Conservation (phyloP, 2,888 invertebrate species). For the Abrostola tripartita region DNA sequence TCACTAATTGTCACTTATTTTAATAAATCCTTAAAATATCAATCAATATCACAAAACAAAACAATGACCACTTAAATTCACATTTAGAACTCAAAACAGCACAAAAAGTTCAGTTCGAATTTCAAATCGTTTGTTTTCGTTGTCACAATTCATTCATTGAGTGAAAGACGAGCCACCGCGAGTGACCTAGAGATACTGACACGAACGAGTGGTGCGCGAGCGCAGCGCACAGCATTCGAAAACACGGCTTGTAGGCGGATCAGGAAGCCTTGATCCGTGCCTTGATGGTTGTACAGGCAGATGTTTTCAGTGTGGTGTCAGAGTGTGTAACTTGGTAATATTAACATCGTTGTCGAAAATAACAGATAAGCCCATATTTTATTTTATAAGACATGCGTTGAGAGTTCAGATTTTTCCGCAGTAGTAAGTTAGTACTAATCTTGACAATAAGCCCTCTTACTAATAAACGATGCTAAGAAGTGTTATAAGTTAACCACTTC, state of each 20-base stretch:
- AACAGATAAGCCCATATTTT: background rate
- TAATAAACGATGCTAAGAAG: too few relatives aligned
- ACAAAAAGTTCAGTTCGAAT: conserved; percentile 7
- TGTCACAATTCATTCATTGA: conserved; percentile 35
- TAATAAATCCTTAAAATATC: background rate
- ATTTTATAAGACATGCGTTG: too few relatives aligned
- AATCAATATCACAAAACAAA: background rate
- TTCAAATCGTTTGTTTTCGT: conserved; percentile 38
- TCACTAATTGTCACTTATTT: background rate
- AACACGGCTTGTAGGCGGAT: conserved; percentile 52
- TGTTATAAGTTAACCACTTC: too few relatives aligned
- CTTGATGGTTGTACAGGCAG: conserved; percentile 61
- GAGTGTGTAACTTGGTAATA: too few relatives aligned
- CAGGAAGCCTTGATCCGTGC: conserved; percentile 61
- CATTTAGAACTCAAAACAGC: conserved; percentile 2
- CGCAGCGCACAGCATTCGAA: conserved; percentile 73
- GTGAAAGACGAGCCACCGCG: conserved; percentile 63
- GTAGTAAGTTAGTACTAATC: too few relatives aligned
- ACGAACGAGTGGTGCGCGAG: conserved; percentile 66
- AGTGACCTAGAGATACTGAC: conserved; percentile 79
- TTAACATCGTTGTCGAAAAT: conserved; percentile 6
- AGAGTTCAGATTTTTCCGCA: too few relatives aligned
- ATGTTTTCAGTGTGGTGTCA: too few relatives aligned
- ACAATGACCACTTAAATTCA: conserved; percentile 2
- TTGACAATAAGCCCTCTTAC: too few relatives aligned